Percentiles rank a stretch among this genome's conserved stretches.
Conservation (phyloP, 2,113 vertebrate genomes). For the Tachycineta bicolor region DNA sequence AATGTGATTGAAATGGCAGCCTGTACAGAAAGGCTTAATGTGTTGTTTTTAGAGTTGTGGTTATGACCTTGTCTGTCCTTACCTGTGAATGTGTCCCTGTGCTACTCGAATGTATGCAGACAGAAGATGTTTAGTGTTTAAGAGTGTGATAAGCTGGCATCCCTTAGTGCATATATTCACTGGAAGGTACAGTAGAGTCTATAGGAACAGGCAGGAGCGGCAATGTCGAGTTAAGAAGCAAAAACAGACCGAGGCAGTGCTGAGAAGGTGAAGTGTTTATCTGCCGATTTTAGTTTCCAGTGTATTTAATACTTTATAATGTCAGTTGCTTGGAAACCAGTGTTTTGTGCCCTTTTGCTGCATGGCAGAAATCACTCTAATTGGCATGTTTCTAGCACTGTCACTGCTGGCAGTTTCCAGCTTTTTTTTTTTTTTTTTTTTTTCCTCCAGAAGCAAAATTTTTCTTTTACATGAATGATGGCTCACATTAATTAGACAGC, state of each 20-base stretch:
- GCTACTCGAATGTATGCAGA: not conserved
- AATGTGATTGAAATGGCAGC: not conserved
- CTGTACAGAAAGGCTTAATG: not conserved
- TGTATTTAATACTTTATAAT: slow-evolving; percentile 45
- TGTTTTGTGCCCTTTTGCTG: slow-evolving; percentile 70
- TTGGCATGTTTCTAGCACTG: slow-evolving; percentile 56
- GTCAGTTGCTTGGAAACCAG: slow-evolving; percentile 83
- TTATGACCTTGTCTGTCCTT: not conserved
- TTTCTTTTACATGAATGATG: slow-evolving; percentile 49
- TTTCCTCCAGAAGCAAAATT: slow-evolving; percentile 27
- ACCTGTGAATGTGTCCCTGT: not conserved
- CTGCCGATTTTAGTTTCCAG: slow-evolving; percentile 4
- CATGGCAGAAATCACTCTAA: slow-evolving; percentile 72
- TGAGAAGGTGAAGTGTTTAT: slow-evolving; percentile 33
- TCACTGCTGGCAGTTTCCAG: slow-evolving; percentile 44
- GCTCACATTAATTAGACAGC: slow-evolving; percentile 67
- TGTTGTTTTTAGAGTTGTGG: not conserved
- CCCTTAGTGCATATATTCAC: not conserved
- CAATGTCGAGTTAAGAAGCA: not conserved
- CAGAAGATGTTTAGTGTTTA: not conserved
- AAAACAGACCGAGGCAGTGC: not conserved
- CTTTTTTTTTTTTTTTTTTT: not conserved
- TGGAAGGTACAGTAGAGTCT: not conserved
- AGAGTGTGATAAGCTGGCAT: not conserved
- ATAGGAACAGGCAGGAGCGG: not conserved